Evolutionary conservation across 37 sponge, comb jelly and placozoan species (phyloP).

Genomic region (Beroe ovata): DNA sequence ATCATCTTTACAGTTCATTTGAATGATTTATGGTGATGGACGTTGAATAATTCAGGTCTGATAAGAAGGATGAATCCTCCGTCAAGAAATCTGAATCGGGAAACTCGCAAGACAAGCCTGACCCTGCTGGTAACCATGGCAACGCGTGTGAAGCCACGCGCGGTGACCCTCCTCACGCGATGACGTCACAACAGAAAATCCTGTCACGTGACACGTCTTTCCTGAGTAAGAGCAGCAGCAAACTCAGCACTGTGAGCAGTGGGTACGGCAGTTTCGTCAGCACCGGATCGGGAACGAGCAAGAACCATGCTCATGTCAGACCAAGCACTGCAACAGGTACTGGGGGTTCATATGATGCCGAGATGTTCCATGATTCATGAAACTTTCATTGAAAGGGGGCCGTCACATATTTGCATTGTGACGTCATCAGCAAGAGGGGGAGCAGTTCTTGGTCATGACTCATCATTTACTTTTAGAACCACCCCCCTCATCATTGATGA

Average conservation of each 20-base stretch:
- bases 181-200: background rate
- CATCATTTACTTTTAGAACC: too few species aligned
- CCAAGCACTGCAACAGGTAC: background rate
- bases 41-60: too few species aligned
- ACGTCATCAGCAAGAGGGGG: too few species aligned
- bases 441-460: too few species aligned
- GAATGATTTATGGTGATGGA: too few species aligned
- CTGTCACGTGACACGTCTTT: background rate
- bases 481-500: too few species aligned
- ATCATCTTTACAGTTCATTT: too few species aligned
- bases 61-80: background rate
- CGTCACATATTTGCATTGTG: too few species aligned
- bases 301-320: too few species aligned
- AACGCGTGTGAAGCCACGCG: background rate
- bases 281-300: background rate
- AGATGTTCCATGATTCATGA: too few species aligned
- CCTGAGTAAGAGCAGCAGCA: slow-evolving; percentile 27
- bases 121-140: background rate
- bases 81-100: background rate
- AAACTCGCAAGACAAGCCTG: background rate
- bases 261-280: slow-evolving; percentile 31
- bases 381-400: too few species aligned
- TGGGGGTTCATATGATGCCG: too few species aligned
- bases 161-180: background rate
- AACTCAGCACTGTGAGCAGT: slow-evolving; percentile 22